Evolutionary conservation across 2,888 invertebrate species (phyloP), one percentile per base, ranked within the genome.

Genomic region (Cybosia mesomella): DNA sequence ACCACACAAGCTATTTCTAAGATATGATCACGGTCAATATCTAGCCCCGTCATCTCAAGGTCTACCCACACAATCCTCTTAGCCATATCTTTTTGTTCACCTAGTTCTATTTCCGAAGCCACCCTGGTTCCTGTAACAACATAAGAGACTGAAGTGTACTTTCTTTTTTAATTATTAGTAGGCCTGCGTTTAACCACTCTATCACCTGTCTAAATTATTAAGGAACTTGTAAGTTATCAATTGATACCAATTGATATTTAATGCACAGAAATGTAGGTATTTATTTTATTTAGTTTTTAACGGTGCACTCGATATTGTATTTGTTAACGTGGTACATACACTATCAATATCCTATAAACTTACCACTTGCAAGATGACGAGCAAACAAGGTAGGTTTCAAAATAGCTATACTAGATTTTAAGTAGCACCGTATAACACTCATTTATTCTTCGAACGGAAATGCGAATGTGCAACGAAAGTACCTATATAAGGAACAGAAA

Each of bases 1-100:
- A 99, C 95, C 39, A 99, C 86, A 87, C 98, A 98, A 0, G 98
- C 98, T 67, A 99, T 96, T 95, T 99, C 99, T 83, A 99, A 89
- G 66, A 99, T 98, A 74, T 97, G 96, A 84, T 98, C 97, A 64
- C 92, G 96, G 0, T 97, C 95, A 61, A 97, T 87, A 86, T 99
- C 96, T 21, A 99, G 91, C 0, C 99, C 99, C 11, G 98, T 98
- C 98, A 99, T 98, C 97, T 98, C 98, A 81, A 97, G 88, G 82
- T 98, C 97, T 57, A 97, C 92, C 98, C 98, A 98, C 18, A 97
- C 97, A 74, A 98, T 94, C 49, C 90, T 85, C 66, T 92, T 93
- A 0, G 89, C 88, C 54, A 83, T 83, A 67, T 82, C 81, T 76
- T 71, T 80, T 73, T 75, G 53, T 61, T 76, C 73, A 66, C 71